These are phyloP conservation scores for Rissa tridactyla DNA, from an alignment of 2,113 vertebrate species.

Conservation along the genomic window DNA sequence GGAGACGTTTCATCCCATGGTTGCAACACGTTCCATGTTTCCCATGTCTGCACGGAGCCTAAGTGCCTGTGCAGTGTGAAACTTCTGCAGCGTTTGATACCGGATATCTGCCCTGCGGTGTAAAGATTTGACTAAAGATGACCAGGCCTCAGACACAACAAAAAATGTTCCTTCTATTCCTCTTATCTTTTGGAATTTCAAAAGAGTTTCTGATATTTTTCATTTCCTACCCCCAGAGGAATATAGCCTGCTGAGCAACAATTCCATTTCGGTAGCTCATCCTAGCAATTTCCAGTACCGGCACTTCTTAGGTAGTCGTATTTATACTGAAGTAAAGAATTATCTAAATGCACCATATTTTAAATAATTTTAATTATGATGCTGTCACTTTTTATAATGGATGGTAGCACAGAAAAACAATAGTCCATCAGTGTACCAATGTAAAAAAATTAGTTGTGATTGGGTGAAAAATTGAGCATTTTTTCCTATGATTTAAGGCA, in stretches of 20 bases:
- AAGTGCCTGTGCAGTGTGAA: neutral
- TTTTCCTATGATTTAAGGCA: conserved; percentile 1
- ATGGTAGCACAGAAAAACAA: conserved; percentile 18
- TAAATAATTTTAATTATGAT: conserved; percentile 59
- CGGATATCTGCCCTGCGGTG: neutral
- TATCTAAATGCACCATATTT: conserved; percentile 43
- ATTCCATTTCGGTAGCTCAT: neutral
- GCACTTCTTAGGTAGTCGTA: neutral
- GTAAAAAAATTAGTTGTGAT: conserved; percentile 30
- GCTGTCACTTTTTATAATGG: conserved; percentile 28
- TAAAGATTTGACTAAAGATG: neutral
- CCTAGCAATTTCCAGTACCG: neutral
- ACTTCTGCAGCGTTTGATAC: neutral
- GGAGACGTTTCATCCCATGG: neutral
- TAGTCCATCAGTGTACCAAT: conserved; percentile 23
- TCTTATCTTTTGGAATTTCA: neutral
- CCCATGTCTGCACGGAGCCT: neutral
- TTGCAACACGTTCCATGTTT: neutral
- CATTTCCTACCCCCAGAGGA: neutral
- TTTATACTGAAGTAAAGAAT: neutral
- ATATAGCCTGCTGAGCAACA: neutral
- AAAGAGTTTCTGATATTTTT: neutral
- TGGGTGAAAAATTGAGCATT: conserved; percentile 42
- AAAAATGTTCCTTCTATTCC: neutral
- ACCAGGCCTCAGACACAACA: neutral